These are phyloP conservation scores for Capromys pilorides DNA, from an alignment of 2,797 vertebrate genomes.

Conservation along the genomic window DNA sequence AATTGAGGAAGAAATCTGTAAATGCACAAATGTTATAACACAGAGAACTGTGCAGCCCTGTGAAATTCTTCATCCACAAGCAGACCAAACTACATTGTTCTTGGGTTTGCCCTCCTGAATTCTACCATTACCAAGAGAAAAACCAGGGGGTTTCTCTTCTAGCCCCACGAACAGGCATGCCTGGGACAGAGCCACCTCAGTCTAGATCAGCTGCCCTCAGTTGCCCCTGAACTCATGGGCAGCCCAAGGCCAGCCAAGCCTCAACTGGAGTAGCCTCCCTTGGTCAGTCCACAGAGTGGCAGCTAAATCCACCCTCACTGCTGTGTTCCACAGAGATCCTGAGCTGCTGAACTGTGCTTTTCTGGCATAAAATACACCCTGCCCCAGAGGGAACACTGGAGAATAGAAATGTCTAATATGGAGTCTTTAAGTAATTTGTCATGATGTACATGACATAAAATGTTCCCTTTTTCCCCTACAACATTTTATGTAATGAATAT, in stretches of 20 bases:
- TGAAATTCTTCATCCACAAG: neutral
- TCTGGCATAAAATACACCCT: neutral
- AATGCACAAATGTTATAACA: neutral
- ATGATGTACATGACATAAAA: conserved; percentile 6
- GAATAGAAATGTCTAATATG: neutral
- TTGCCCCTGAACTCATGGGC: neutral
- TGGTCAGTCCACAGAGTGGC: neutral
- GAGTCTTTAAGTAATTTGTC: conserved; percentile 30
- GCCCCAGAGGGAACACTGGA: neutral
- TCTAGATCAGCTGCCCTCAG: neutral
- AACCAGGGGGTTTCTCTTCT: neutral
- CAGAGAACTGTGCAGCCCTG: neutral
- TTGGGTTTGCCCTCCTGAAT: neutral
- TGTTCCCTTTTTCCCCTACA: neutral
- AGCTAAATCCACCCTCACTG: neutral
- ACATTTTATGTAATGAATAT: neutral
- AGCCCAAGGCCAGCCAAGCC: neutral
- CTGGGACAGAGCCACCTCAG: neutral
- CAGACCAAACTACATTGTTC: neutral
- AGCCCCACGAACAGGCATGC: neutral
- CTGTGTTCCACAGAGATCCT: neutral
- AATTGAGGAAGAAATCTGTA: neutral
- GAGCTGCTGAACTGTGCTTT: neutral
- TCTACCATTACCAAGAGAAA: neutral
- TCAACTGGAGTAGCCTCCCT: neutral